phyloP scores from a whole-genome alignment of 2,113 vertebrate genomes.

The Nyctereutes procyonoides region DNA sequence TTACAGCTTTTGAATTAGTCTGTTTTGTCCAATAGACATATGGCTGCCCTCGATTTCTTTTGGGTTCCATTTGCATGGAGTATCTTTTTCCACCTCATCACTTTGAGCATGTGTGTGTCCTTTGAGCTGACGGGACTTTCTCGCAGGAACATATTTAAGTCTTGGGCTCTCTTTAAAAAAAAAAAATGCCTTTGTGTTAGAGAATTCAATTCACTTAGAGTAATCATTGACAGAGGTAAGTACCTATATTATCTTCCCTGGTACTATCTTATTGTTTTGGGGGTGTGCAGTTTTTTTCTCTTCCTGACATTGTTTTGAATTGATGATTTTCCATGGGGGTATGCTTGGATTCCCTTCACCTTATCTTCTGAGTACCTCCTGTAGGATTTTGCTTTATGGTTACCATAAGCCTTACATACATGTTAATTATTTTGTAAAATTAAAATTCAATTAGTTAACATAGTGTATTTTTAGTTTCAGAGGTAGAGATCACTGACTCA shows the following conservation, averaged over 20 bases:
- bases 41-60: background rate
- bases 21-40: background rate
- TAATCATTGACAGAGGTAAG: background rate
- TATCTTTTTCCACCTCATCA: background rate
- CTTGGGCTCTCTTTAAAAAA: background rate
- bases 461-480: too few relatives aligned
- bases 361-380: background rate
- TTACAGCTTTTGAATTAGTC: background rate
- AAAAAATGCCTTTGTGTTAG: background rate
- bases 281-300: background rate
- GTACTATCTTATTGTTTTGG: background rate
- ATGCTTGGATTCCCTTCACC: background rate
- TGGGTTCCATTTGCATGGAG: background rate
- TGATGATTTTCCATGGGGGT: background rate
- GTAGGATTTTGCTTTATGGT: background rate
- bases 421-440: too few relatives aligned
- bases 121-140: background rate
- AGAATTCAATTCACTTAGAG: background rate
- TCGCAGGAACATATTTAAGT: background rate
- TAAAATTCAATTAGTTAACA: too few relatives aligned
- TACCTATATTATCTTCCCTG: too few relatives aligned
- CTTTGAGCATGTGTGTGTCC: background rate
- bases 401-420: background rate
- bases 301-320: background rate
- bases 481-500: too few relatives aligned